Evolutionary conservation across 2,888 invertebrate genomes (phyloP).

Genomic region (Nemotelus nigrinus): DNA sequence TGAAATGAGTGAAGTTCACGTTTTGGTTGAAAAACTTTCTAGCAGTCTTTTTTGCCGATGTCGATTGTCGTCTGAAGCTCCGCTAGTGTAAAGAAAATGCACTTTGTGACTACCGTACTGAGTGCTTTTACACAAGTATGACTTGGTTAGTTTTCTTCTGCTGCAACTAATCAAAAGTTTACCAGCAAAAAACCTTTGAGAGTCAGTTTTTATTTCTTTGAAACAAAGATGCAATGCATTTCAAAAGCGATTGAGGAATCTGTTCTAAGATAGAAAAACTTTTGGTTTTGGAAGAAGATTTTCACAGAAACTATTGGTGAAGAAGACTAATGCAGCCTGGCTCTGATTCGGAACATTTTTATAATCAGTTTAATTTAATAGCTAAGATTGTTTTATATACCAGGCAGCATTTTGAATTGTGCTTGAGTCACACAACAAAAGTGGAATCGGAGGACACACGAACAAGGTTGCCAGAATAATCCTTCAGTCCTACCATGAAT

Average conservation of each 20-base stretch:
- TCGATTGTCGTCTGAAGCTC: not conserved
- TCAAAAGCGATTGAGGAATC: not conserved
- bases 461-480: no score
- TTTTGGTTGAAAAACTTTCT: not conserved
- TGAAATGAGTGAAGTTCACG: constrained; percentile 1
- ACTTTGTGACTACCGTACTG: not conserved
- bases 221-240: not conserved
- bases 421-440: no score
- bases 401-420: no score
- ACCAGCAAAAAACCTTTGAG: constrained; percentile 1
- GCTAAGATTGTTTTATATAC: no score
- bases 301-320: no score
- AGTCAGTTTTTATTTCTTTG: not conserved
- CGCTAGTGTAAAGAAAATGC: not conserved
- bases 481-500: no score
- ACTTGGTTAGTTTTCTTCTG: not conserved
- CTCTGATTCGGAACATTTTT: no score
- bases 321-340: no score
- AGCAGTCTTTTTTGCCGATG: not conserved
- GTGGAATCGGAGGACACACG: no score
- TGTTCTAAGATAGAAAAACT: not conserved
- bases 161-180: constrained; percentile 10
- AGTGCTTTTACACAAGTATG: not conserved
- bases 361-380: no score
- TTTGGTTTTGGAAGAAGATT: no score